A percentile compares a stretch with the other conserved stretches of the same genome.
Conservation (phyloP, 2,113 vertebrate species). For the Lipotes vexillifer region DNA sequence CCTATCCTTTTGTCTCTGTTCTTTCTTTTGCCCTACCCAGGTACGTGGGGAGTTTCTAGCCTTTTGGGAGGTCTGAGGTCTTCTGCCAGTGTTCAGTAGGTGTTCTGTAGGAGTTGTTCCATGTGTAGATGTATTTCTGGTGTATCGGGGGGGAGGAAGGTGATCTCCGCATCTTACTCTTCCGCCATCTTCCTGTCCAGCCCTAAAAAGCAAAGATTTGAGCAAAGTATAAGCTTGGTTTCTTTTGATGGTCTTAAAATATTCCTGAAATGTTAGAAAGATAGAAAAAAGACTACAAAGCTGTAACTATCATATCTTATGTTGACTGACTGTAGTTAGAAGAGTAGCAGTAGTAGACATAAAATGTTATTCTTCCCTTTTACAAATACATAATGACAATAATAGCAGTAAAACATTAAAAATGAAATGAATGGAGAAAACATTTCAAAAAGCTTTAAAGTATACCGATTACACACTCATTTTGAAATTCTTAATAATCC, state of each 20-base stretch:
- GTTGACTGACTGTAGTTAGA: not conserved
- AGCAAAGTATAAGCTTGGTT: not conserved
- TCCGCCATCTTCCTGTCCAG: too few species aligned
- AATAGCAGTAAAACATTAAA: not conserved
- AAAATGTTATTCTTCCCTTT: not conserved
- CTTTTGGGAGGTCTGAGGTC: too few species aligned
- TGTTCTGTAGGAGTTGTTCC: too few species aligned
- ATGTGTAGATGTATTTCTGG: too few species aligned
- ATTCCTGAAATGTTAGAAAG: not conserved
- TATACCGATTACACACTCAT: not conserved
- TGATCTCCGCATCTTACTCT: too few species aligned
- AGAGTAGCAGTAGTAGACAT: not conserved
- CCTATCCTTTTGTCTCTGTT: too few species aligned
- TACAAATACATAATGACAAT: not conserved
- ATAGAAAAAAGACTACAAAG: not conserved
- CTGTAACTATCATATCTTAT: not conserved
- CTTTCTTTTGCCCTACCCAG: too few species aligned
- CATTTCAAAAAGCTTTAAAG: not conserved
- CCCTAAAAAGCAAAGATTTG: not conserved
- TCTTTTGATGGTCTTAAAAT: slow-evolving; percentile 23
- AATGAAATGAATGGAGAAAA: not conserved
- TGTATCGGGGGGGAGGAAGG: too few species aligned
- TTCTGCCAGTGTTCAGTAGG: too few species aligned
- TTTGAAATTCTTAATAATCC: slow-evolving; percentile 11
- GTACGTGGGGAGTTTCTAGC: too few species aligned